Evolutionary conservation across 2,888 invertebrate genomes (phyloP).

Genomic region (Rhynchonema sp.): DNA sequence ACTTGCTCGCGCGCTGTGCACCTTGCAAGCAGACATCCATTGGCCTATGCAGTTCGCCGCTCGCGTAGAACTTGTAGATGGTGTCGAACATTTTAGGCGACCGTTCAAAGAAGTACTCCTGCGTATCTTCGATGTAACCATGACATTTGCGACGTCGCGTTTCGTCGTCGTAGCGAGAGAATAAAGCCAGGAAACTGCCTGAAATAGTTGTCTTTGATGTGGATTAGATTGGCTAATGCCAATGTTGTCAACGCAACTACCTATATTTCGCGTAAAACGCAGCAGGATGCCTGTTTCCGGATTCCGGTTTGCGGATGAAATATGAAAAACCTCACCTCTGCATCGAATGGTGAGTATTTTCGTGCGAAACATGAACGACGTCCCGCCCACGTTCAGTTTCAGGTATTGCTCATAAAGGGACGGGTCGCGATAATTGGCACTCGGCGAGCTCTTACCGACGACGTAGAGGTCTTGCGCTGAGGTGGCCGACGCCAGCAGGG

Average conservation of each 20-base stretch:
- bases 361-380: slow-evolving; percentile 8
- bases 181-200: not conserved
- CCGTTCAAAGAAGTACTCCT: slow-evolving; percentile 24
- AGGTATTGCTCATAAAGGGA: slow-evolving; percentile 2
- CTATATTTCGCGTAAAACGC: too few species aligned
- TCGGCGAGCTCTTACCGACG: not conserved
- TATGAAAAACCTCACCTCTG: too few species aligned
- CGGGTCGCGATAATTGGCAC: not conserved
- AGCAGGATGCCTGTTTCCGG: too few species aligned
- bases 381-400: slow-evolving; percentile 16
- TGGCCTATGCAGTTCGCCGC: slow-evolving; percentile 13
- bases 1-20: too few species aligned
- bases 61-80: slow-evolving; percentile 21
- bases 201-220: too few species aligned
- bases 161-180: not conserved
- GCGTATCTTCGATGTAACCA: slow-evolving; percentile 12
- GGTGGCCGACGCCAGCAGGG: too few species aligned
- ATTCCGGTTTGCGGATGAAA: too few species aligned
- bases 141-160: slow-evolving; percentile 1
- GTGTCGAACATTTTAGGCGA: slow-evolving; percentile 19
- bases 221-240: too few species aligned
- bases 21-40: not conserved
- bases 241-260: too few species aligned
- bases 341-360: not conserved
- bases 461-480: too few species aligned